Evolutionary conservation across 2,888 invertebrate species (phyloP).

Genomic region (Eupithecia subfuscata): DNA sequence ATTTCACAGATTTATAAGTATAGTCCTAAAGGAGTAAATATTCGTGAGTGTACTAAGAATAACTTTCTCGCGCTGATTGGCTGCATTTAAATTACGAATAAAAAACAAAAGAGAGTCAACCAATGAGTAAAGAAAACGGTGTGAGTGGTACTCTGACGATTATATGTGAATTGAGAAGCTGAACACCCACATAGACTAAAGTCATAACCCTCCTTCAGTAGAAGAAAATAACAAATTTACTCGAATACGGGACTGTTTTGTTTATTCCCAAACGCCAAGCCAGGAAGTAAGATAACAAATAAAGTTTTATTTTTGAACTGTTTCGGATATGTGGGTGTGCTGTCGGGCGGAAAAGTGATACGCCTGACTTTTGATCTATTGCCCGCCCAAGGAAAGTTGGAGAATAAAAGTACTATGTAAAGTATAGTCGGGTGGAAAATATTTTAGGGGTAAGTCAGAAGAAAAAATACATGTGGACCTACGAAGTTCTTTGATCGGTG

Average conservation of each 20-base stretch:
- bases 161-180: background rate
- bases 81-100: too few relatives aligned
- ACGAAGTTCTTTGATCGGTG: background rate
- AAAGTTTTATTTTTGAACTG: constrained; percentile 39
- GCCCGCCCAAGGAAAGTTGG: constrained; percentile 15
- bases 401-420: constrained; percentile 14
- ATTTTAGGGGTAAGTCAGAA: background rate
- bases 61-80: too few relatives aligned
- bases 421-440: constrained; percentile 12
- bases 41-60: too few relatives aligned
- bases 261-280: constrained; percentile 40
- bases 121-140: too few relatives aligned
- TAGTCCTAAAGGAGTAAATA: too few relatives aligned
- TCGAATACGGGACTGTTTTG: constrained; percentile 11
- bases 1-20: too few relatives aligned
- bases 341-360: constrained; percentile 37
- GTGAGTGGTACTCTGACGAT: too few relatives aligned
- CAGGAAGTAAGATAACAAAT: constrained; percentile 41
- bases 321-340: constrained; percentile 33
- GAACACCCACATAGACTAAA: background rate
- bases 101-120: too few relatives aligned
- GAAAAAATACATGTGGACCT: background rate
- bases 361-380: constrained; percentile 33
- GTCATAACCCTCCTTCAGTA: background rate
- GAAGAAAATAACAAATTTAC: constrained; percentile 2